Evolutionary conservation across 2,888 invertebrate species (phyloP), one percentile per base, ranked within the genome.

Genomic region (Corythucha ciliata): DNA sequence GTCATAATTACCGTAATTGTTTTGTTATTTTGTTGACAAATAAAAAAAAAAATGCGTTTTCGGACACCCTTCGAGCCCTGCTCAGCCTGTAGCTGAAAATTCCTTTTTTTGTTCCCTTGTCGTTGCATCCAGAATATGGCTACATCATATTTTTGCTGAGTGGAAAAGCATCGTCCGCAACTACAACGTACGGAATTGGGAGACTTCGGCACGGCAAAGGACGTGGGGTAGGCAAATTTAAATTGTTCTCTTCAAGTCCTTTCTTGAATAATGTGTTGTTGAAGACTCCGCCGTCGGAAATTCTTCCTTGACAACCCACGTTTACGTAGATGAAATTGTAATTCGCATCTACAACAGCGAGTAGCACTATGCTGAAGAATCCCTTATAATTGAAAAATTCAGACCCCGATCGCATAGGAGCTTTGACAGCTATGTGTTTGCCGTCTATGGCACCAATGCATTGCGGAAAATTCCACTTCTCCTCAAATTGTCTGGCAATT

Each of bases 301-400:
- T 60, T 44, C 62, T 57, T 22, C 60, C 61, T 53, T 61, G 59
- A 54, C 58, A 60, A 7, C 62, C 63, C 56, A 64, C 55, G 42
- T 64, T 58, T 36, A 56, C 60, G 56, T 58, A 61, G 41, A 60
- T 58, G 54, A 65, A 64, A 52, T 56, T 58, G 48, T 62, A 63
- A 45, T 61, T 58, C 48, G 61, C 56, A 58, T 63, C 58, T 42
- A 58, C 56, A n/a, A n/a, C n/a, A n/a, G n/a, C 44, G n/a, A 42
- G 20, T n/a, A 42, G 29, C 6, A 42, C 44, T 42, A 62, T 56
- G 22, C 60, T 61, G 47, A 58, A 61, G 52, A 53, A 58, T 14
- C 54, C 51, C 57, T 63, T 61, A 48, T n/a, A n/a, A n/a, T n/a
- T n/a, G n/a, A n/a, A n/a, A n/a, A n/a, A n/a, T n/a, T n/a, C n/a